phyloP scores from a whole-genome alignment of 1,140 invertebrate genomes.

The Drosophila pectinifera region DNA sequence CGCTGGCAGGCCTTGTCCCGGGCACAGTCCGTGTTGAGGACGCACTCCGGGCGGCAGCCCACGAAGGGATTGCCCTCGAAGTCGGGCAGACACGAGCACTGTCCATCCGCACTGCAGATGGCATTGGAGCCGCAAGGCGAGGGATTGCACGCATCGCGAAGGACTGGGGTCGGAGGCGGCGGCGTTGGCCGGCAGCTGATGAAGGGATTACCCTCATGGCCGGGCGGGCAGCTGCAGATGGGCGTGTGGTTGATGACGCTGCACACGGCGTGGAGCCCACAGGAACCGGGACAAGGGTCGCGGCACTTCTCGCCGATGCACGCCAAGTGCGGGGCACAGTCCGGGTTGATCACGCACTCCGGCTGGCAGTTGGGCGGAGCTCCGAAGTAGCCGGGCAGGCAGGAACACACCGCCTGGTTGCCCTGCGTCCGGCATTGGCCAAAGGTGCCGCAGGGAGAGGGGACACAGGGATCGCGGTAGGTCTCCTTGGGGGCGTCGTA shows the following conservation, averaged over 20 bases:
- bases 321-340: constrained; percentile 89
- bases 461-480: constrained; percentile 90
- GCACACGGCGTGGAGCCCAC: constrained; percentile 92
- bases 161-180: constrained; percentile 49
- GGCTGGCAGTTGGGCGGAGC: constrained; percentile 91
- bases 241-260: constrained; percentile 93
- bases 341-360: constrained; percentile 91
- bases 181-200: constrained; percentile 87
- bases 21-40: constrained; percentile 92
- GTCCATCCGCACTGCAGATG: constrained; percentile 86
- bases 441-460: constrained; percentile 92
- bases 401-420: constrained; percentile 91
- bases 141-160: constrained; percentile 86
- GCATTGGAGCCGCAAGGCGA: constrained; percentile 91
- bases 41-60: constrained; percentile 92
- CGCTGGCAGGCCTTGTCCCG: constrained; percentile 88
- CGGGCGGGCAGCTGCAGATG: constrained; percentile 91
- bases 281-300: constrained; percentile 92
- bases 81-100: constrained; percentile 87
- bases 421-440: constrained; percentile 89
- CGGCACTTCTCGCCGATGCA: constrained; percentile 90
- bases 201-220: constrained; percentile 93
- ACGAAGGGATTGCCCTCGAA: constrained; percentile 91
- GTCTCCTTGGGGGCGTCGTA: constrained; percentile 85
- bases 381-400: constrained; percentile 90